phyloP scores from a whole-genome alignment of 35 echinoderm and acorn worm genomes.

The Lytechinus pictus region DNA sequence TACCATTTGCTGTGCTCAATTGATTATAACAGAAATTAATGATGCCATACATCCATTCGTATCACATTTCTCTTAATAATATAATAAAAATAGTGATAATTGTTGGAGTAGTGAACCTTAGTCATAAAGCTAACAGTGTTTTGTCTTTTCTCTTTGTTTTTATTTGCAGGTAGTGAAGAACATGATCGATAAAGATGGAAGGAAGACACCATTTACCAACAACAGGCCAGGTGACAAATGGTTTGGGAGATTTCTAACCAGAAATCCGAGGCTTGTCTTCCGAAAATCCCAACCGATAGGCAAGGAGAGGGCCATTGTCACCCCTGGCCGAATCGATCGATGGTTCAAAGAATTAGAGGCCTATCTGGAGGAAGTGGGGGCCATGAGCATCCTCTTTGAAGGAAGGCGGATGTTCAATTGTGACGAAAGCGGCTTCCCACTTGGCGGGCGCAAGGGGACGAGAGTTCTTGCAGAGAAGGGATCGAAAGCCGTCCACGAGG shows the following conservation, averaged over 20 bases:
- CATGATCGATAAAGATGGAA: not conserved
- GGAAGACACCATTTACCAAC: not conserved
- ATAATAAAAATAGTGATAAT: too few relatives aligned
- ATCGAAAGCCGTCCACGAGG: not conserved
- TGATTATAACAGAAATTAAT: too few relatives aligned
- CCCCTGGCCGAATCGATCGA: not conserved
- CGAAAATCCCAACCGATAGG: not conserved
- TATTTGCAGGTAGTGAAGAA: not conserved
- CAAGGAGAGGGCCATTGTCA: not conserved
- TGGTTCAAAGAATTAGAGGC: not conserved
- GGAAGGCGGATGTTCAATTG: not conserved
- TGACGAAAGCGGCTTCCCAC: not conserved
- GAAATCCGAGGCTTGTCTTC: not conserved
- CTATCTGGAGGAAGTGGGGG: not conserved
- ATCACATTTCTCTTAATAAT: too few relatives aligned
- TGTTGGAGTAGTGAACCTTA: too few relatives aligned
- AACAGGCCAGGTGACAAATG: not conserved
- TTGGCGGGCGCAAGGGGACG: not conserved
- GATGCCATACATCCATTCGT: too few relatives aligned
- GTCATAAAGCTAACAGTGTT: too few relatives aligned
- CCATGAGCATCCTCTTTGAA: not conserved
- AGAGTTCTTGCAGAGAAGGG: constrained; percentile 12
- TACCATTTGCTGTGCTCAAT: too few relatives aligned
- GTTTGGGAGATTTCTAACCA: not conserved
- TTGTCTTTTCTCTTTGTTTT: too few relatives aligned